phyloP scores from a whole-genome alignment of 2,888 invertebrate genomes.

The Oegoconia quadripuncta region DNA sequence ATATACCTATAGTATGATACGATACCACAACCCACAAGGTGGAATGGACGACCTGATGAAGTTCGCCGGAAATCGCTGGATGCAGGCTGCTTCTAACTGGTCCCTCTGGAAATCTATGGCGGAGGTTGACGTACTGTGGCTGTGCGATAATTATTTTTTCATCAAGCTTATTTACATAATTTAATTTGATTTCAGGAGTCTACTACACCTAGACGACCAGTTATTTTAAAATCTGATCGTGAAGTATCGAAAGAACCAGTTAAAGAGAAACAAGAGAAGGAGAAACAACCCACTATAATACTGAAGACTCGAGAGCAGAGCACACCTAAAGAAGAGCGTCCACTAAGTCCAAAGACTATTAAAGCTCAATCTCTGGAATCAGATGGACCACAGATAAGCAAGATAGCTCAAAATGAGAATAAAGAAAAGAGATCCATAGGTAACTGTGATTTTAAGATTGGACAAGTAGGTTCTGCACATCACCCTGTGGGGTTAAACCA shows the following conservation, averaged over 20 bases:
- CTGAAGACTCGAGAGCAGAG: constrained; percentile 82
- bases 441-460: constrained; percentile 23
- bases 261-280: constrained; percentile 65
- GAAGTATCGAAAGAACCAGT: constrained; percentile 52
- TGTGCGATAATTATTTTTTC: no score
- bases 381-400: constrained; percentile 56
- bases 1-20: no score
- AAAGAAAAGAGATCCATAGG: constrained; percentile 63
- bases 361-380: constrained; percentile 47
- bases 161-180: no score
- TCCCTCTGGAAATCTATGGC: no score
- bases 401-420: constrained; percentile 74
- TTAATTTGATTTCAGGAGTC: constrained; percentile 48
- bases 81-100: no score
- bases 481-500: no score
- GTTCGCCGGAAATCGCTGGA: no score
- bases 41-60: no score
- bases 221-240: constrained; percentile 72
- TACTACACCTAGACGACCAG: constrained; percentile 51
- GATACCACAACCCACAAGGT: no score
- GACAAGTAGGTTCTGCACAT: no score
- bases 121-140: no score
- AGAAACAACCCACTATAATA: constrained; percentile 83
- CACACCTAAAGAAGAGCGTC: constrained; percentile 74
- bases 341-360: constrained; percentile 78